These are phyloP conservation scores for Chrysopa pallens DNA, from an alignment of 1,140 invertebrate genomes.

Conservation along the genomic window DNA sequence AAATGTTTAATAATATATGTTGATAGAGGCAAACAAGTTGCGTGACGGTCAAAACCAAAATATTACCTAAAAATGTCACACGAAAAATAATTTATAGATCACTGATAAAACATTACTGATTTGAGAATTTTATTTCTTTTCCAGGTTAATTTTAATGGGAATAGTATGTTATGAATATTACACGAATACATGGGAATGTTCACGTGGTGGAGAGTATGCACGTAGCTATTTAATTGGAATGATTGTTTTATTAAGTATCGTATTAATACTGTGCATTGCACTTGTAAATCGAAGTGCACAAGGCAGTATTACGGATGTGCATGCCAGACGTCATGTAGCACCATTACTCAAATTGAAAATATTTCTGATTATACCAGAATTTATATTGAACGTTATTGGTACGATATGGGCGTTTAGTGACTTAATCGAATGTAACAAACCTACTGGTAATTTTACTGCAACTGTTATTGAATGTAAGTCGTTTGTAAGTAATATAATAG, in stretches of 20 bases:
- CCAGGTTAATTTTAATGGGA: constrained; percentile 45
- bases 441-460: constrained; percentile 45
- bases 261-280: constrained; percentile 39
- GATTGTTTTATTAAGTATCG: constrained; percentile 33
- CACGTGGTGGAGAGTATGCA: constrained; percentile 41
- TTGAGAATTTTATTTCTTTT: too few species aligned
- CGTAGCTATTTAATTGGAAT: constrained; percentile 46
- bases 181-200: constrained; percentile 39
- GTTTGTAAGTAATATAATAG: too few species aligned
- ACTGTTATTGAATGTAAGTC: constrained; percentile 49
- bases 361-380: constrained; percentile 51
- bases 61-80: too few species aligned
- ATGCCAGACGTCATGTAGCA: constrained; percentile 40
- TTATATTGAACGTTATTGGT: constrained; percentile 58
- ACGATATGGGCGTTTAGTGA: constrained; percentile 66
- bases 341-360: constrained; percentile 47
- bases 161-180: constrained; percentile 42
- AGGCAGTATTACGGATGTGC: constrained; percentile 50
- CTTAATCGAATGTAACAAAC: constrained; percentile 37
- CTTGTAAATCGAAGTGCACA: constrained; percentile 48
- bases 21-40: too few species aligned
- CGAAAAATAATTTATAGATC: too few species aligned
- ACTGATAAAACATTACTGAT: too few species aligned
- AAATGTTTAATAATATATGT: too few species aligned
- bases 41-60: too few species aligned